Percentiles rank a stretch among this genome's conserved stretches.
phyloP scores from a whole-genome alignment of 2,113 vertebrate species.

The Pelodiscus sinensis region DNA sequence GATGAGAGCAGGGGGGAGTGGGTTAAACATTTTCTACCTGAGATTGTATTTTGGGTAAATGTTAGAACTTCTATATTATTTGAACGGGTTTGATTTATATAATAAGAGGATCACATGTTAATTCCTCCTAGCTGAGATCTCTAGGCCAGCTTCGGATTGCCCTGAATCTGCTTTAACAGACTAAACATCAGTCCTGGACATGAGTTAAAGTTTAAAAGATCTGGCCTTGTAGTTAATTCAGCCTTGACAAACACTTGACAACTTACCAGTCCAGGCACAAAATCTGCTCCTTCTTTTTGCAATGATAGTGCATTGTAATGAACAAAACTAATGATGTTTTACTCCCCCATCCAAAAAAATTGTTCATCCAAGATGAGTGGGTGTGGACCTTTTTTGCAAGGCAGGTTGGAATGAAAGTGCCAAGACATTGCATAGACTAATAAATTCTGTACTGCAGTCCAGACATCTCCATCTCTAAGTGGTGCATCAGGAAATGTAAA shows the following conservation, averaged over 20 bases:
- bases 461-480: slow-evolving; percentile 25
- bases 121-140: not conserved
- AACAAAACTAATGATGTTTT: not conserved
- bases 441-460: not conserved
- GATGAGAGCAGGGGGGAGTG: no score
- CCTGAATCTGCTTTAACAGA: not conserved
- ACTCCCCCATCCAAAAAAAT: not conserved
- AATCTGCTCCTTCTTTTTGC: not conserved
- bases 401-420: slow-evolving; percentile 7
- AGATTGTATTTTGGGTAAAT: not conserved
- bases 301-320: not conserved
- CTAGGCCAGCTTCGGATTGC: not conserved
- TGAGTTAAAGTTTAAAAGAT: not conserved
- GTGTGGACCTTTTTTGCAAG: slow-evolving; percentile 15
- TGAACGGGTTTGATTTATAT: not conserved
- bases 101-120: not conserved
- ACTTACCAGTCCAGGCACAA: not conserved
- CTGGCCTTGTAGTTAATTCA: not conserved
- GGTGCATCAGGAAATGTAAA: not conserved
- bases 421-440: not conserved
- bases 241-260: not conserved
- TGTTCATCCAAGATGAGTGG: not conserved
- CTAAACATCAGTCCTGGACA: not conserved
- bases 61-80: not conserved
- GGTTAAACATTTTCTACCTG: not conserved